Evolutionary conservation across 2,797 vertebrate genomes (phyloP), one percentile per base, ranked within the genome.

Genomic region (Helarctos malayanus): DNA sequence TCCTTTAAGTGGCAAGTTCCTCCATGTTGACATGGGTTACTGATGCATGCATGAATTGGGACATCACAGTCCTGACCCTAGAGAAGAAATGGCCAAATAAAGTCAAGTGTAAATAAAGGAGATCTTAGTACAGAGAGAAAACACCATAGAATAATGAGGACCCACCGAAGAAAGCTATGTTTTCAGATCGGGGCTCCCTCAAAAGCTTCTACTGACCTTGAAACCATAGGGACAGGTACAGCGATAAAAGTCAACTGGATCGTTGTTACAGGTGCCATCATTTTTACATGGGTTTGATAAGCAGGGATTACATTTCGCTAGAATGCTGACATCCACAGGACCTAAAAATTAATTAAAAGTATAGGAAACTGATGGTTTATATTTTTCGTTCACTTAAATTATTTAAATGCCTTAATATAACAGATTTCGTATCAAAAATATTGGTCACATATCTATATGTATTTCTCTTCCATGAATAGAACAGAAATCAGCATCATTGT

Each of bases 141-240:
- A 13, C 49, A 59, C 0, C 41, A 2, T 3, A 2, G 21, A 76
- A 79, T 18, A 14, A 29, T 3, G 5, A 85, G 54, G 5, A 4
- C 2, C 41, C 19, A 1, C 7, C 11, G 3, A 49, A 4, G 29
- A 73, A 75, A 89, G 19, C 6, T 7, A 7, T 5, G 2, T 23
- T 54, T 45, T 38, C 29, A 52, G 8, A 54, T 0, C 19, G 2
- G 6, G 10, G 18, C 18, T 87, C 45, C 56, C 9, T 32, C 45
- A 47, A 75, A 1, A 57, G 71, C 35, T 18, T 61, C 21, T 41
- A 76, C 98, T 68, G 98, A 99, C 99, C 99, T 99, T 99, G 98
- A 99, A 99, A 95, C 99, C 99, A 91, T 99, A 99, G 0, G 99
- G 99, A 92, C 99, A 99, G 92, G 99, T 99, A 97, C 99, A 99